Conservation (phyloP, 2,113 vertebrate genomes). For the Clarias gariepinus region DNA sequence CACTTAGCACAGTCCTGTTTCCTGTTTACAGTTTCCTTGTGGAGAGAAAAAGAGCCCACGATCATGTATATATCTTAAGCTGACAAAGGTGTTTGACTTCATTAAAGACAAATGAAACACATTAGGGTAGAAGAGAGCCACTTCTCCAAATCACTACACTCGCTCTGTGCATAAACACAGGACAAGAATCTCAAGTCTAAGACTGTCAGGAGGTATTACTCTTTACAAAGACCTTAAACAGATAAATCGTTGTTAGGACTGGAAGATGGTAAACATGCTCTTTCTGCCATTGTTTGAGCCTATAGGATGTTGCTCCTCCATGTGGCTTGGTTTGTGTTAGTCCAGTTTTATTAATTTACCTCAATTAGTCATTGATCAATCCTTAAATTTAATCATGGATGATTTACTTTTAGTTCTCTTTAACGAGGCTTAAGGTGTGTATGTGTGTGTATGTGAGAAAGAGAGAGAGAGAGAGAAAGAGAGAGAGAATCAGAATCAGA, state of each 20-base stretch:
- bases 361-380: slow-evolving; percentile 61
- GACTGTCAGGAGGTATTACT: not conserved
- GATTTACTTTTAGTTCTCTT: slow-evolving; percentile 34
- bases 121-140: slow-evolving; percentile 23
- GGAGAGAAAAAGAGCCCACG: not conserved
- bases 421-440: not conserved
- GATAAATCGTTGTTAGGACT: not conserved
- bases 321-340: slow-evolving; percentile 55
- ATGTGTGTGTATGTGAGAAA: not conserved
- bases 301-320: slow-evolving; percentile 45
- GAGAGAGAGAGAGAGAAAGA: not conserved
- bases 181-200: not conserved
- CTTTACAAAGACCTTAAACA: not conserved
- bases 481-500: not conserved
- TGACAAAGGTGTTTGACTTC: slow-evolving; percentile 2
- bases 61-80: not conserved
- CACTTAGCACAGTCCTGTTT: not conserved
- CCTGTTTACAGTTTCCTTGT: not conserved
- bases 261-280: not conserved
- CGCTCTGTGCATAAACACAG: not conserved
- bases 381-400: slow-evolving; percentile 56
- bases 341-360: slow-evolving; percentile 60
- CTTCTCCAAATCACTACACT: not conserved
- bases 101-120: slow-evolving; percentile 30
- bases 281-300: slow-evolving; percentile 14